These are phyloP conservation scores for Halichondria panicea DNA, from an alignment of 37 sponge, comb jelly and placozoan genomes.

Conservation along the genomic window DNA sequence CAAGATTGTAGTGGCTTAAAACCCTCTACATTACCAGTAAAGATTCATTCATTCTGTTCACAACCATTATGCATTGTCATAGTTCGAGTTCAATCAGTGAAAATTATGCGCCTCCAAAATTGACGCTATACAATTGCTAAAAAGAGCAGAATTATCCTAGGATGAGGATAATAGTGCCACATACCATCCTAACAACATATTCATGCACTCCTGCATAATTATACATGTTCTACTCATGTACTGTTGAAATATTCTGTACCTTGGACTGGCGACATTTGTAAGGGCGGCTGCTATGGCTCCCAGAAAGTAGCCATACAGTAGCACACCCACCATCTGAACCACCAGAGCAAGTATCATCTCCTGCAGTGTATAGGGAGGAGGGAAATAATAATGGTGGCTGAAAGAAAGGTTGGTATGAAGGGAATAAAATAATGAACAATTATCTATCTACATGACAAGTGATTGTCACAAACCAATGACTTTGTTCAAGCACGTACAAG, in stretches of 20 bases:
- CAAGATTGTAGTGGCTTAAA: not conserved
- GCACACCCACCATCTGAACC: slow-evolving; percentile 60
- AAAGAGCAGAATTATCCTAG: no score
- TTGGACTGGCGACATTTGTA: slow-evolving; percentile 49
- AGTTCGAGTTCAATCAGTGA: no score
- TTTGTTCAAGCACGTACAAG: not conserved
- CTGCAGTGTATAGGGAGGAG: not conserved
- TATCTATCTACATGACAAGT: not conserved
- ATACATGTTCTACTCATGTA: not conserved
- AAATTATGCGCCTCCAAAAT: no score
- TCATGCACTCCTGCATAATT: no score
- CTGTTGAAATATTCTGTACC: slow-evolving; percentile 10
- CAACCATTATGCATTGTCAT: no score
- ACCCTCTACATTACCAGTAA: no score
- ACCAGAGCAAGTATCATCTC: slow-evolving; percentile 62
- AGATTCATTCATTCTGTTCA: no score
- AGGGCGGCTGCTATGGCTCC: slow-evolving; percentile 72
- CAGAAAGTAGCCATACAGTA: slow-evolving; percentile 79
- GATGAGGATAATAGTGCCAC: not conserved
- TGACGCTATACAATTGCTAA: no score
- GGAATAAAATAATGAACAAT: not conserved
- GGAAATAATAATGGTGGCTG: not conserved
- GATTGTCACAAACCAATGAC: not conserved
- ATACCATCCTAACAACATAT: not conserved
- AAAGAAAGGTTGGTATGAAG: not conserved